Evolutionary conservation across 2,113 vertebrate genomes (phyloP), one percentile per base, ranked within the genome.

Genomic region (Malurus elegans): DNA sequence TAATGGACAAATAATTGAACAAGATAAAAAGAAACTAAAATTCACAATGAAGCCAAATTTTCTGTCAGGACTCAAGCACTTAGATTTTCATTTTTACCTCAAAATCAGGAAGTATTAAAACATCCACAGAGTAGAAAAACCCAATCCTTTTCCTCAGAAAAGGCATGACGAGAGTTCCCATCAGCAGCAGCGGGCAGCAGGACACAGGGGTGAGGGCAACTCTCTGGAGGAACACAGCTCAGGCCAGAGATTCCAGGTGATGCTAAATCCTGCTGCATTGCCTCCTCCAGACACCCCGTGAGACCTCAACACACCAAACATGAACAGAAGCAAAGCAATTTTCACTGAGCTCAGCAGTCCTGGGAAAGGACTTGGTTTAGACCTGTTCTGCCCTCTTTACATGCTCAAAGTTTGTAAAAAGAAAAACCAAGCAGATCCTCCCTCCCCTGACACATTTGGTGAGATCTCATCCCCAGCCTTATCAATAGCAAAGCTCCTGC

Each of bases 291-390:
- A 40, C 50, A 72, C 28, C 25, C 40, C 36, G 28, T 1, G 10
- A 65, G 17, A 25, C 51, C 51, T 47, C 4, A 2, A 20, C 42
- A 34, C 0, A 12, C 28, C 50, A 47, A 73, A 47, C 0, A 0
- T 4, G 5, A 60, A 32, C 2, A 8, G 53, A 96, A 14, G 44
- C 13, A 60, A 61, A 42, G 7, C 25, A 31, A 45, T 47, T 81
- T 81, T 72, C 1, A 1, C 34, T 69, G 78, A 67, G n/a, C 14
- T 65, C 45, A 48, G 6, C 9, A 10, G 11, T 51, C 60, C 58
- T 47, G 10, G 38, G 16, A 56, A 78, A 12, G 4, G 24, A 50
- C 8, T 29, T 1, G 2, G 18, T 62, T 26, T 60, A 90, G 44
- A 81, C 10, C 8, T n/a, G 14, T 70, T 92, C 45, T 48, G 47